Conservation (phyloP, 2,888 invertebrate species). For the Melieria picta region DNA sequence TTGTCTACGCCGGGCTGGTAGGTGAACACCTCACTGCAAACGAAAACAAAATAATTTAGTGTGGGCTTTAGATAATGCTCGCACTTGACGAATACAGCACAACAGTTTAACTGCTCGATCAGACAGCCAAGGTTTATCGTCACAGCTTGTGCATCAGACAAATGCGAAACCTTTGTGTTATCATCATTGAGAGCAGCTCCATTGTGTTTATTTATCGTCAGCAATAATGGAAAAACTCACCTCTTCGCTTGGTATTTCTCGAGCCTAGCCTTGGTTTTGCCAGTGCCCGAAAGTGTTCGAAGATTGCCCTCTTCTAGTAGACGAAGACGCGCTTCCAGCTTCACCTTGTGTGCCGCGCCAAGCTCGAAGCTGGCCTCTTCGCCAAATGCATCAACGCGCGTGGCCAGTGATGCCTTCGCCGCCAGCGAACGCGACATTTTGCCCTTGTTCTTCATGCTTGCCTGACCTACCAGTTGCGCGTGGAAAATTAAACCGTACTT, state of each 20-base stretch:
- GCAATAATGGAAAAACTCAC: constrained; percentile 41
- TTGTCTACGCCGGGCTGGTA: constrained; percentile 85
- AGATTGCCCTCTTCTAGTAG: constrained; percentile 88
- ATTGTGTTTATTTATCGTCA: neutral
- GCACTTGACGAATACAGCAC: constrained; percentile 4
- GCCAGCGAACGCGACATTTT: constrained; percentile 96
- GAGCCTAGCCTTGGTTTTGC: constrained; percentile 88
- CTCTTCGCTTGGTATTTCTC: constrained; percentile 85
- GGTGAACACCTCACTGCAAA: constrained; percentile 76
- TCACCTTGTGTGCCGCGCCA: constrained; percentile 90
- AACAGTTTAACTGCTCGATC: constrained; percentile 36
- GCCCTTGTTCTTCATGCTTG: constrained; percentile 91
- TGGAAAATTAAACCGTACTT: constrained; percentile 99
- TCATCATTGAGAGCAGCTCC: constrained; percentile 60
- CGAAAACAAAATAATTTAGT: constrained; percentile 6
- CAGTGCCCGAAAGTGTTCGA: constrained; percentile 85
- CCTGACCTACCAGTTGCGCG: constrained; percentile 90
- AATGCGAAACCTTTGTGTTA: constrained; percentile 64
- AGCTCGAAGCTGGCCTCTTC: constrained; percentile 86
- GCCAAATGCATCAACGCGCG: constrained; percentile 93
- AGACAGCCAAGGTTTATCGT: constrained; percentile 64
- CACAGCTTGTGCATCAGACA: constrained; percentile 50
- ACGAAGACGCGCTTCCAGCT: constrained; percentile 82
- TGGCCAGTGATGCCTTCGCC: constrained; percentile 93
- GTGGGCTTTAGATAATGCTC: neutral